phyloP scores from a whole-genome alignment of 2,113 vertebrate species.

The Myiopsitta monachus region DNA sequence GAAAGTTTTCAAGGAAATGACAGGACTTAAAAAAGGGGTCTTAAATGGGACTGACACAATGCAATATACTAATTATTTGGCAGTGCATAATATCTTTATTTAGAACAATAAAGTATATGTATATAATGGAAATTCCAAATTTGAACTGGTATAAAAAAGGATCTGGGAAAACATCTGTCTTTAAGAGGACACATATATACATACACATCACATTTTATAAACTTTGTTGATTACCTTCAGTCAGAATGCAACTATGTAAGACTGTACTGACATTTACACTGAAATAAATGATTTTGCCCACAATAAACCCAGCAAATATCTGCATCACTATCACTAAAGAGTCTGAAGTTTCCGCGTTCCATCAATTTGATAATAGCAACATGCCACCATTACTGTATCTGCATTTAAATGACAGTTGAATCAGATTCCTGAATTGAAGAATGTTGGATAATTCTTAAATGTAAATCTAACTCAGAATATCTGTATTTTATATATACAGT shows the following conservation, averaged over 20 bases:
- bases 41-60: neutral
- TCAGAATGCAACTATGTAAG: slow-evolving; percentile 73
- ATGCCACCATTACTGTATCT: slow-evolving; percentile 46
- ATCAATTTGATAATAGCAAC: slow-evolving; percentile 54
- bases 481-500: slow-evolving; percentile 11
- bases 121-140: slow-evolving; percentile 82
- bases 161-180: slow-evolving; percentile 76
- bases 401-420: slow-evolving; percentile 35
- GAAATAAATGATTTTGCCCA: slow-evolving; percentile 69
- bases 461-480: slow-evolving; percentile 52
- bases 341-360: slow-evolving; percentile 44
- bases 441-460: slow-evolving; percentile 30
- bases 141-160: slow-evolving; percentile 82
- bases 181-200: slow-evolving; percentile 81
- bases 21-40: neutral
- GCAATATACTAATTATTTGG: slow-evolving; percentile 38
- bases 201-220: slow-evolving; percentile 80
- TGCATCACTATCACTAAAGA: slow-evolving; percentile 67
- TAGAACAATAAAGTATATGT: slow-evolving; percentile 87
- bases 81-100: slow-evolving; percentile 85
- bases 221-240: slow-evolving; percentile 71
- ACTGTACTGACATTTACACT: slow-evolving; percentile 72
- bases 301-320: slow-evolving; percentile 62
- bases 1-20: neutral
- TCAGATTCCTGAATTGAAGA: slow-evolving; percentile 40